phyloP scores from a whole-genome alignment of 1,140 invertebrate genomes.

The Hypsibius dujardini region DNA sequence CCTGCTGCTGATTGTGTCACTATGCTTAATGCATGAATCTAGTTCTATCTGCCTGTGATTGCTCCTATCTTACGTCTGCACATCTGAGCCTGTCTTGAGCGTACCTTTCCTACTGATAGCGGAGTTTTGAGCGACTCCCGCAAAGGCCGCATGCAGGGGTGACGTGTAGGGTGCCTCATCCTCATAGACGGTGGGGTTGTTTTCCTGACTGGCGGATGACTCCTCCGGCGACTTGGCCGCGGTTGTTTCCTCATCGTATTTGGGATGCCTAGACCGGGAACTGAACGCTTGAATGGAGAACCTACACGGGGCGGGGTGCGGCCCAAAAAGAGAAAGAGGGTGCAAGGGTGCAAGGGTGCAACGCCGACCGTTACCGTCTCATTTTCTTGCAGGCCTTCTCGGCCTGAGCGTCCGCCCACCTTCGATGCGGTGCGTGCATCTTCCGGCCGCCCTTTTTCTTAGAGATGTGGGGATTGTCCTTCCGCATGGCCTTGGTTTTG shows the following conservation, averaged over 20 bases:
- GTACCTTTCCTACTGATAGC: slow-evolving; percentile 7
- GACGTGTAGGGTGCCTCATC: not conserved
- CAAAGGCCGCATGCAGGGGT: not conserved
- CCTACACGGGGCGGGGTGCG: not conserved
- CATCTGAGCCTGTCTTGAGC: too few relatives aligned
- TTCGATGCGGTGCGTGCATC: slow-evolving; percentile 51
- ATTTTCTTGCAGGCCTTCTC: slow-evolving; percentile 31
- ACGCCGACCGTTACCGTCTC: slow-evolving; percentile 23
- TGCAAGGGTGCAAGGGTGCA: slow-evolving; percentile 25
- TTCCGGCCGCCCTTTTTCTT: slow-evolving; percentile 76
- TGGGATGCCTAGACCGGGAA: slow-evolving; percentile 13
- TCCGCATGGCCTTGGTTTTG: slow-evolving; percentile 68
- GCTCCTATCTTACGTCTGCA: too few relatives aligned
- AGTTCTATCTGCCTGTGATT: too few relatives aligned
- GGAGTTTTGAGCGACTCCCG: not conserved
- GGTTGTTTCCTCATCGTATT: slow-evolving; percentile 19
- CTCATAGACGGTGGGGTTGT: slow-evolving; percentile 18
- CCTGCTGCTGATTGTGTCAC: too few relatives aligned
- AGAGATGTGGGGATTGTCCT: slow-evolving; percentile 85
- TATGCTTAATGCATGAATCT: too few relatives aligned
- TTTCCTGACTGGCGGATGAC: slow-evolving; percentile 35
- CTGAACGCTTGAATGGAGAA: slow-evolving; percentile 21
- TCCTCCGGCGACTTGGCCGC: slow-evolving; percentile 36
- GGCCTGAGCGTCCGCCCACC: slow-evolving; percentile 47
- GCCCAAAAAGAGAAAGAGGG: not conserved